Percentiles rank a stretch among this genome's conserved stretches.
phyloP scores from a whole-genome alignment of 2,888 invertebrate genomes.

The Cheilosia scutellata region DNA sequence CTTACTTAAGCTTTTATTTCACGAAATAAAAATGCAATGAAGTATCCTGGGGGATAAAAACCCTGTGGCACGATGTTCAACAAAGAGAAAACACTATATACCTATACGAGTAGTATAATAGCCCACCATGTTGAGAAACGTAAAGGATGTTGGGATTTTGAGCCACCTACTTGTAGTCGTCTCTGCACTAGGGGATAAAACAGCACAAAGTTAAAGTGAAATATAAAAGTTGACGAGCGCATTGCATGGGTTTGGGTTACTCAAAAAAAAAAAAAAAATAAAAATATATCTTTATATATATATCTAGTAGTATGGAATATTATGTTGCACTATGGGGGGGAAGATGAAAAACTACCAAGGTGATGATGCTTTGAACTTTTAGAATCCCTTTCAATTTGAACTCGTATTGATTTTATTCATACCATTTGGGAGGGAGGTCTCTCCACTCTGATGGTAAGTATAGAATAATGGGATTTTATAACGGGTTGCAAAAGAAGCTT shows the following conservation, averaged over 20 bases:
- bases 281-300: background rate
- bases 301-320: constrained; percentile 12
- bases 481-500: constrained; percentile 4
- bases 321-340: constrained; percentile 50
- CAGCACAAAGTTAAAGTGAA: constrained; percentile 70
- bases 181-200: constrained; percentile 57
- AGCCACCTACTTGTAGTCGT: constrained; percentile 27
- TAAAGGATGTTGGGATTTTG: constrained; percentile 48
- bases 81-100: constrained; percentile 40
- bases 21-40: constrained; percentile 81
- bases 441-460: constrained; percentile 12
- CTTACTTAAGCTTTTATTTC: constrained; percentile 77
- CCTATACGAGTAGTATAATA: background rate
- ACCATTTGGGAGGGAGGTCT: constrained; percentile 2
- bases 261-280: background rate
- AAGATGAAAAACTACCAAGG: constrained; percentile 75
- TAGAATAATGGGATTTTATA: constrained; percentile 58
- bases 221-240: constrained; percentile 73
- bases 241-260: constrained; percentile 24
- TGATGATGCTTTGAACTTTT: constrained; percentile 75
- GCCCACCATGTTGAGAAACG: constrained; percentile 22
- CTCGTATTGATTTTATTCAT: constrained; percentile 75
- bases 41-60: constrained; percentile 79
- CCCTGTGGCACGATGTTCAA: constrained; percentile 53
- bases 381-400: constrained; percentile 75